phyloP scores from a whole-genome alignment of 2,113 vertebrate species.

The Xiphophorus couchianus region DNA sequence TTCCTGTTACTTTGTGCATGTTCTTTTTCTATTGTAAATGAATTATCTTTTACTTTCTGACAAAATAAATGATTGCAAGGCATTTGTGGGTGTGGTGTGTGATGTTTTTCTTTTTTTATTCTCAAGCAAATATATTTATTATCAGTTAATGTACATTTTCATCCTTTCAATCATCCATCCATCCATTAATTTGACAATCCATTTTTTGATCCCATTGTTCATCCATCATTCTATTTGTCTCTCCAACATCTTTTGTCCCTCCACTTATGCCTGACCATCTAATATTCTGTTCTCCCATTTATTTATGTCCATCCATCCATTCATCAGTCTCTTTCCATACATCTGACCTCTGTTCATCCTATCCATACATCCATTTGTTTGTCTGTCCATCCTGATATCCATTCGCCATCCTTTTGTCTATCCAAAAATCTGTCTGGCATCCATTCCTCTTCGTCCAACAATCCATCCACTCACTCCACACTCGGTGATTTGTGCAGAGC shows the following conservation, averaged over 20 bases:
- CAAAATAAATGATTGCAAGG: neutral
- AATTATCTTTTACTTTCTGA: conserved; percentile 1
- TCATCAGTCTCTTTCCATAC: no score
- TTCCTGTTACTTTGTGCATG: neutral
- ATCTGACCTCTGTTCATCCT: no score
- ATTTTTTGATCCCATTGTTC: neutral
- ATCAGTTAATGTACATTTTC: neutral
- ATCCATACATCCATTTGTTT: no score
- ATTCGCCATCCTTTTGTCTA: no score
- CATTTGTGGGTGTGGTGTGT: neutral
- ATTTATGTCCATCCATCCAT: no score
- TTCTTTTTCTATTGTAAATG: neutral
- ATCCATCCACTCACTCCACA: no score
- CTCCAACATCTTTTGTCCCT: neutral
- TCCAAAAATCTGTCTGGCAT: no score
- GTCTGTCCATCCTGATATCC: no score
- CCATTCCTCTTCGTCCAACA: no score
- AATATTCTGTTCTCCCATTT: no score
- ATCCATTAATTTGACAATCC: neutral
- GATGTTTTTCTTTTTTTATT: neutral
- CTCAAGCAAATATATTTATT: neutral
- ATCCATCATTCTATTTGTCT: neutral
- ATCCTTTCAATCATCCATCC: neutral
- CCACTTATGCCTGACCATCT: no score
- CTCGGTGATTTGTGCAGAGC: neutral